Conservation (phyloP, 2,888 invertebrate species). For the Parelbella ahira region DNA sequence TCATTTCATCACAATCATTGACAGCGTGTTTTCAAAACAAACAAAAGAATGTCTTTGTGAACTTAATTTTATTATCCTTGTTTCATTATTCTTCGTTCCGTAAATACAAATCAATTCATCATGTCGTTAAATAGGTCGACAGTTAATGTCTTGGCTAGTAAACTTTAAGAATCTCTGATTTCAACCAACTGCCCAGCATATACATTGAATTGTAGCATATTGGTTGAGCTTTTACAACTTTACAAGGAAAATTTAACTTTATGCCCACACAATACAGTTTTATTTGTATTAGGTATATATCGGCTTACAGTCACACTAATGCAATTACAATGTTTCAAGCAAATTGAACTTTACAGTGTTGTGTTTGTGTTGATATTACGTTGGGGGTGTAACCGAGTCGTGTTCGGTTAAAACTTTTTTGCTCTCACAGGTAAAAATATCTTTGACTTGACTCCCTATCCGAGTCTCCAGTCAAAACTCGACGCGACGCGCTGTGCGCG, state of each 20-base stretch:
- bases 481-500: constrained; percentile 41
- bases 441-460: constrained; percentile 42
- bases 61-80: constrained; percentile 5
- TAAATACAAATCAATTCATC: constrained; percentile 29
- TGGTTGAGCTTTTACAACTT: constrained; percentile 45
- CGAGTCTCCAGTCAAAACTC: constrained; percentile 60
- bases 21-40: no score
- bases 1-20: no score
- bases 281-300: constrained; percentile 30
- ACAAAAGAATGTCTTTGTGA: background rate
- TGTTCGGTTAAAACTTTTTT: constrained; percentile 56
- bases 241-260: constrained; percentile 27
- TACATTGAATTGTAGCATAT: constrained; percentile 52
- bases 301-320: constrained; percentile 51
- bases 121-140: constrained; percentile 30
- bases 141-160: constrained; percentile 27
- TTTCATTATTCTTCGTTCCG: constrained; percentile 3
- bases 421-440: constrained; percentile 76
- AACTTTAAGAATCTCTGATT: constrained; percentile 56
- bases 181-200: constrained; percentile 70
- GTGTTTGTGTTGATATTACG: constrained; percentile 31
- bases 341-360: constrained; percentile 6
- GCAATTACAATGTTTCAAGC: constrained; percentile 39
- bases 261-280: constrained; percentile 33
- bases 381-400: constrained; percentile 37